phyloP scores from a whole-genome alignment of 2,113 vertebrate genomes.

The Stegastes partitus region DNA sequence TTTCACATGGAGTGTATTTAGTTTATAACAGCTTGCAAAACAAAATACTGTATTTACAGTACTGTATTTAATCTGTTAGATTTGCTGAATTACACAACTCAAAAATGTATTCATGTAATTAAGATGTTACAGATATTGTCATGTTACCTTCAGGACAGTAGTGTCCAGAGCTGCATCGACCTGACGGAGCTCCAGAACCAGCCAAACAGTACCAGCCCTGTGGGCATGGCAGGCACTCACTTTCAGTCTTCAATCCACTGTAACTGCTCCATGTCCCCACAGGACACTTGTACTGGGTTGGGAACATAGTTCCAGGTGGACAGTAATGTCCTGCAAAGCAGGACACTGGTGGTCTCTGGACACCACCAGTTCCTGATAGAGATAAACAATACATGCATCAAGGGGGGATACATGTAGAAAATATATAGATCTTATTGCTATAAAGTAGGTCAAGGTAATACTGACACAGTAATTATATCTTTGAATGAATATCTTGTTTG shows the following conservation, averaged over 20 bases:
- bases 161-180: slow-evolving; percentile 89
- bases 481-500: neutral
- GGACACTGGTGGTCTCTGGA: slow-evolving; percentile 85
- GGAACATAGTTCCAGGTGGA: slow-evolving; percentile 88
- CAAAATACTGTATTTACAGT: neutral
- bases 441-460: neutral
- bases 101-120: neutral
- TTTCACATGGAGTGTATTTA: neutral
- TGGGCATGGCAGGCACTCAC: slow-evolving; percentile 85
- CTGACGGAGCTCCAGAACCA: slow-evolving; percentile 84
- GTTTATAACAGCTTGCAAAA: neutral
- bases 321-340: slow-evolving; percentile 92
- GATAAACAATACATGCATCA: slow-evolving; percentile 1
- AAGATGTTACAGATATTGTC: neutral
- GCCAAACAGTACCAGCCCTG: slow-evolving; percentile 88
- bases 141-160: slow-evolving; percentile 88
- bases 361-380: slow-evolving; percentile 86
- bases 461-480: neutral
- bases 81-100: too few species aligned
- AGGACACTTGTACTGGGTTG: slow-evolving; percentile 88
- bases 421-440: neutral
- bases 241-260: slow-evolving; percentile 76
- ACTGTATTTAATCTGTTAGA: neutral
- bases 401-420: neutral
- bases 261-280: slow-evolving; percentile 90